phyloP scores from a whole-genome alignment of 2,113 vertebrate species.

The Polypterus bichir region DNA sequence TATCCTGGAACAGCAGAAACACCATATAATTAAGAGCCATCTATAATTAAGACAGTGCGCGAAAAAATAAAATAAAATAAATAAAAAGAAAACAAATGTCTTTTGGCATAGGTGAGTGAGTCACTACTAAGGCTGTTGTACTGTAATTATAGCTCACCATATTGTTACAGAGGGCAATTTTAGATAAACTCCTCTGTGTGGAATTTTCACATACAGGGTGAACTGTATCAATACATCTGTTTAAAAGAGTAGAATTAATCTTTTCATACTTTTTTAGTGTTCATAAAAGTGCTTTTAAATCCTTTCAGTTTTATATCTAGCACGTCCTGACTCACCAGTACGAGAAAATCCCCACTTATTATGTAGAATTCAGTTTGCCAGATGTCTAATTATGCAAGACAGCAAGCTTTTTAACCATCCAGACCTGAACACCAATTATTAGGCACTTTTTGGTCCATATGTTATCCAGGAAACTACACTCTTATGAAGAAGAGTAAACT shows the following conservation, averaged over 20 bases:
- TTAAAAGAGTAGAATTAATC: not conserved
- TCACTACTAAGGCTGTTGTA: not conserved
- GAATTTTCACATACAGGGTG: not conserved
- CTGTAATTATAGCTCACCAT: not conserved
- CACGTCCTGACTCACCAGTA: too few species aligned
- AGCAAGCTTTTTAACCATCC: too few species aligned
- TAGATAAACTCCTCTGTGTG: not conserved
- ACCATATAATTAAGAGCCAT: not conserved
- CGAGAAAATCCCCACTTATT: too few species aligned
- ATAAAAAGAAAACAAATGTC: not conserved
- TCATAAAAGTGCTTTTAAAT: not conserved
- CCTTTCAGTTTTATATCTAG: not conserved
- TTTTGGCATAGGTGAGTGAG: not conserved
- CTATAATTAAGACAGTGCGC: not conserved
- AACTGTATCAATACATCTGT: not conserved
- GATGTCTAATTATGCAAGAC: too few species aligned
- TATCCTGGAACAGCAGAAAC: not conserved
- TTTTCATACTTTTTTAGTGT: not conserved
- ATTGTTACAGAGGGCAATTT: not conserved
- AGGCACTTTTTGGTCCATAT: too few species aligned
- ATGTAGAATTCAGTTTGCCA: too few species aligned
- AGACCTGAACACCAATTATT: too few species aligned
- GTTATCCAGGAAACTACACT: too few species aligned
- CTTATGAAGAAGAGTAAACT: too few species aligned
- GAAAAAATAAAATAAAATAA: too few species aligned